Evolutionary conservation across 1,140 invertebrate genomes (phyloP), one percentile per base, ranked within the genome.

Genomic region (Euura lappo): DNA sequence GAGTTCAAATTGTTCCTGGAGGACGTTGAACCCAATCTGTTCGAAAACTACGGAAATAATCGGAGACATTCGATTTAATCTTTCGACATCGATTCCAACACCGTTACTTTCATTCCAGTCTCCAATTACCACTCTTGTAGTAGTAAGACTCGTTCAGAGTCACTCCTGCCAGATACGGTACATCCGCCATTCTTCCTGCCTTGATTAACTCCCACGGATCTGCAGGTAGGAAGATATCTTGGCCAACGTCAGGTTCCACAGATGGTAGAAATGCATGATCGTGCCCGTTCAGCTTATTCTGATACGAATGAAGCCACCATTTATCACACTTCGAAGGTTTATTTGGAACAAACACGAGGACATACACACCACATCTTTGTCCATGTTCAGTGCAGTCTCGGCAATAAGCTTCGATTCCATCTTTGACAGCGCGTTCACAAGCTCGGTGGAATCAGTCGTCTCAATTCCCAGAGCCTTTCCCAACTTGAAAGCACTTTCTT

Each of bases 121-220:
- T 45, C 44, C 4, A 45, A 44, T 45, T 71, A 51, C 51, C 42
- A 47, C 51, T 60, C 11, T 51, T 51, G 11, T 81, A 77, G 51
- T 83, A 71, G 8, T 71, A 68, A 28, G 28, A 28, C 28, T 94
- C 93, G 64, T 92, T 89, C 3, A 86, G 85, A 44, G 84, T 91
- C 0, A 92, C 75, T 28, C 93, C 93, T 45, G 90, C 87, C 72
- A 95, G 89, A 77, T 91, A 85, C 0, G 93, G 93, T 13, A 94
- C 88, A 43, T 89, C 78, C 2, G 87, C 79, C 4, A 90, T 86
- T 76, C 89, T 85, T 2, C 90, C 91, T 5, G 80, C 73, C 75
- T 85, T 85, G 0, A 90, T 74, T 4, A 89, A 71, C 2, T 89
- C 83, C 64, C 90, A 87, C 2, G 92, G 91, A 78, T 89, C 86